Evolutionary conservation across 1,140 invertebrate genomes (phyloP).

Genomic region (Doryteuthis pealeii): DNA sequence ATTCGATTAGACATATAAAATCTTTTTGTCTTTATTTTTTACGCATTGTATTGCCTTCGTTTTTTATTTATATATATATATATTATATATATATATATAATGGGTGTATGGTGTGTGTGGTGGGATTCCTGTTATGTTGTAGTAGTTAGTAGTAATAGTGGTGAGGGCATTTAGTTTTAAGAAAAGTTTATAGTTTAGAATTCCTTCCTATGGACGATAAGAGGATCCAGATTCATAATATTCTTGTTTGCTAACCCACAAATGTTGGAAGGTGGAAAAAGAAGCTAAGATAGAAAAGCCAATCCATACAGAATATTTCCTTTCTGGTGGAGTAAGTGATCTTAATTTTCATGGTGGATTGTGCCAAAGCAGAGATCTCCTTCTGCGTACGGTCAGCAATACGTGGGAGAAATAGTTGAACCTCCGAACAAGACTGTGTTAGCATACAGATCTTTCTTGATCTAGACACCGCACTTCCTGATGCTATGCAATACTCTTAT

Average conservation of each 20-base stretch:
- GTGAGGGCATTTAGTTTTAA: too few relatives aligned
- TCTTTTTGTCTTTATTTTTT: too few relatives aligned
- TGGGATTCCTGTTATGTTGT: not conserved
- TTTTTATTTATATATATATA: too few relatives aligned
- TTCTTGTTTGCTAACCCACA: slow-evolving; percentile 92
- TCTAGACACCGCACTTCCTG: slow-evolving; percentile 68
- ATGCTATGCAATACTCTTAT: too few relatives aligned
- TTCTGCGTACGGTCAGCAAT: slow-evolving; percentile 41
- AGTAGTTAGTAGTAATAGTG: not conserved
- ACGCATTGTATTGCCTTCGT: too few relatives aligned
- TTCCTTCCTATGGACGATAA: slow-evolving; percentile 62
- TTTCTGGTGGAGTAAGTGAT: slow-evolving; percentile 59
- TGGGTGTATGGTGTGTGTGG: too few relatives aligned
- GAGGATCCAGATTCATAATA: slow-evolving; percentile 92
- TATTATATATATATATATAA: too few relatives aligned
- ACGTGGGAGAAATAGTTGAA: slow-evolving; percentile 84
- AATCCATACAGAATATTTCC: slow-evolving; percentile 54
- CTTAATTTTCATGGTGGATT: slow-evolving; percentile 41
- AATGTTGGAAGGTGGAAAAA: slow-evolving; percentile 66
- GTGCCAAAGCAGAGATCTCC: slow-evolving; percentile 35
- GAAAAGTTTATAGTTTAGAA: slow-evolving; percentile 34
- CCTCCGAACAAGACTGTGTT: slow-evolving; percentile 90
- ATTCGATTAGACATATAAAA: too few relatives aligned
- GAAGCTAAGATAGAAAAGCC: slow-evolving; percentile 63
- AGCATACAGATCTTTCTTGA: slow-evolving; percentile 85